A percentile compares a stretch with the other conserved stretches of the same genome.
phyloP scores from a whole-genome alignment of 2,797 vertebrate species.

The Lithobates sylvaticus region DNA sequence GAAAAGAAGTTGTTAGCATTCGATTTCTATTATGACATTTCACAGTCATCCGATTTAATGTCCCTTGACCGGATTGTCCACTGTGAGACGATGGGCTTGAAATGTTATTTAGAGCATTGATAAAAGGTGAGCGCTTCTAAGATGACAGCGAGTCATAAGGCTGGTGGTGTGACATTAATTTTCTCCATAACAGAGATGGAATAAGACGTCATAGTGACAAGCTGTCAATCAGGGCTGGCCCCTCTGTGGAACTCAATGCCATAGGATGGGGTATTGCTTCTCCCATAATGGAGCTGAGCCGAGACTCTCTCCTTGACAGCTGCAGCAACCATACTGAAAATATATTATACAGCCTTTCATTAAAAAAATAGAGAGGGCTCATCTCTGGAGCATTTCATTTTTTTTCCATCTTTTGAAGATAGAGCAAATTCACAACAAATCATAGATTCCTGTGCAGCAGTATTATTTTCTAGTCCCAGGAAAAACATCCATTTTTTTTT shows the following conservation, averaged over 20 bases:
- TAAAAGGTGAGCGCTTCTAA: conserved; percentile 95
- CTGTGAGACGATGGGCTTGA: conserved; percentile 90
- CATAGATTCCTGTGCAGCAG: conserved; percentile 78
- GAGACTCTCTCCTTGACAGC: conserved; percentile 81
- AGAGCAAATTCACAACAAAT: conserved; percentile 84
- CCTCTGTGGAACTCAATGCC: conserved; percentile 81
- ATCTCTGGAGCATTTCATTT: conserved; percentile 90
- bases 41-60: conserved; percentile 92
- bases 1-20: conserved; percentile 89
- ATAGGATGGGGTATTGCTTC: conserved; percentile 83
- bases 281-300: conserved; percentile 86
- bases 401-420: conserved; percentile 82
- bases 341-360: conserved; percentile 93
- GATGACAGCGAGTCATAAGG: conserved; percentile 96
- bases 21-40: conserved; percentile 93
- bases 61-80: conserved; percentile 91
- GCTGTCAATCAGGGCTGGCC: conserved; percentile 92
- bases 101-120: conserved; percentile 96
- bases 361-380: conserved; percentile 92
- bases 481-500: conserved; percentile 74
- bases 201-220: conserved; percentile 98
- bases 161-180: conserved; percentile 89
- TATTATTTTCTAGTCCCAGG: conserved; percentile 80
- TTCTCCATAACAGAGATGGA: conserved; percentile 94
- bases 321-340: conserved; percentile 86